Evolutionary conservation across 1,140 invertebrate species (phyloP).

Genomic region (Teleopsis dalmanni): DNA sequence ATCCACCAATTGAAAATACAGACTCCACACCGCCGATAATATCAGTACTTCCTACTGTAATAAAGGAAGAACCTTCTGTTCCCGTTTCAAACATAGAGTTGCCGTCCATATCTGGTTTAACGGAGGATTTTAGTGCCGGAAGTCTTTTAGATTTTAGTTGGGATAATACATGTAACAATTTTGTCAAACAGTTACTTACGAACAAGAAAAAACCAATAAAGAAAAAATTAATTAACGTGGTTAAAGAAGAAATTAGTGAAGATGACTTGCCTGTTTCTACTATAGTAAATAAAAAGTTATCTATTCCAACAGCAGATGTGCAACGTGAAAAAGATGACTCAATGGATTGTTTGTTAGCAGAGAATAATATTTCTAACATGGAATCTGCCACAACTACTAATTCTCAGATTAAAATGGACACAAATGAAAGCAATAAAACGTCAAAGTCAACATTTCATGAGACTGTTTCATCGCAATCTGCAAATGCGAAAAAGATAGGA

Average conservation of each 20-base stretch:
- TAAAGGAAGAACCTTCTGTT: conserved; percentile 8
- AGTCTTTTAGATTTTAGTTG: conserved; percentile 29
- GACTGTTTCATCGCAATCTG: background rate
- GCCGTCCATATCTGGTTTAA: conserved; percentile 6
- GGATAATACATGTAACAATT: conserved; percentile 38
- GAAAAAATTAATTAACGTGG: background rate
- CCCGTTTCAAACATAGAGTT: conserved; percentile 1
- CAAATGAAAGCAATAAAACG: conserved; percentile 1
- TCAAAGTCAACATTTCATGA: background rate
- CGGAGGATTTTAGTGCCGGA: conserved; percentile 14
- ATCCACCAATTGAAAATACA: conserved; percentile 2
- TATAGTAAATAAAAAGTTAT: background rate
- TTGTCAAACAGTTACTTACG: conserved; percentile 32
- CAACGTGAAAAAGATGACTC: background rate
- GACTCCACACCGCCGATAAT: background rate
- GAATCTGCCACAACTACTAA: conserved; percentile 5
- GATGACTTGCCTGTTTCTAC: background rate
- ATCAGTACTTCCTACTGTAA: conserved; percentile 5
- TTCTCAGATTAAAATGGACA: background rate
- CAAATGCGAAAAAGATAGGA: conserved; percentile 26
- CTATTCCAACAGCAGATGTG: no score
- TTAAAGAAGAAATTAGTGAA: background rate
- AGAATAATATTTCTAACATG: background rate
- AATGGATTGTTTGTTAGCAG: background rate
- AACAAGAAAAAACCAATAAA: conserved; percentile 7